Base-by-base conservation (phyloP, 2,113 vertebrate species). In the Phaetusa simplex region DNA sequence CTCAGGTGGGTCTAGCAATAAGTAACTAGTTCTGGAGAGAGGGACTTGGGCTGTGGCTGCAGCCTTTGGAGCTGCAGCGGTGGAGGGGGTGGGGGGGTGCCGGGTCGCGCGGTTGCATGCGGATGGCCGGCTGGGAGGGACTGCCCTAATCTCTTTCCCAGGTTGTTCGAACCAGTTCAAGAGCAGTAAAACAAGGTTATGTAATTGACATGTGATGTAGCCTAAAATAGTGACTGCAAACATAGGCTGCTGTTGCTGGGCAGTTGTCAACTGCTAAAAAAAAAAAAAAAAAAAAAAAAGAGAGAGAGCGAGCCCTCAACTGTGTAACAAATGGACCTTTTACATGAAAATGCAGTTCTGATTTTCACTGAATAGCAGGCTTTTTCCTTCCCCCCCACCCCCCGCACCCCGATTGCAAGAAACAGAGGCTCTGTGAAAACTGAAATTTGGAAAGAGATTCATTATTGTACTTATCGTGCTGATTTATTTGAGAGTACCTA, bases 131-230 rank as follows among this genome's bases (percentile, higher is more conserved):
- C 97, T 95, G 96, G 85, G 92, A 88, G 94, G 96, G 96, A 93
- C 96, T 82, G 97, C 98, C 95, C 93, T 98, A 96, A 97, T 98
- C 98, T 98, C 84, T 98, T 98, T 98, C 97, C 97, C 98, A 98
- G 98, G 98, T 98, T 98, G 98, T 98, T 98, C 70, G 42, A 98
- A 98, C 98, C 98, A 98, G 98, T 98, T 98, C 97, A 97, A 97
- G 97, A 98, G 98, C 98, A 98, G 98, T 98, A 96, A 98, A 98
- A 98, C 98, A 97, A 98, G 98, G 98, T 98, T 98, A 98, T 98
- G 97, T 98, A 98, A 98, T 98, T 97, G 98, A 97, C 98, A 98
- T 98, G 98, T 98, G 98, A 98, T 98, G 98, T 77, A 97, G 98
- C 98, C 98, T 96, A 98, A 98, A 98, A 98, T 98, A 98, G 98